Conservation (phyloP, 1,140 invertebrate genomes). For the Bombus polaris region DNA sequence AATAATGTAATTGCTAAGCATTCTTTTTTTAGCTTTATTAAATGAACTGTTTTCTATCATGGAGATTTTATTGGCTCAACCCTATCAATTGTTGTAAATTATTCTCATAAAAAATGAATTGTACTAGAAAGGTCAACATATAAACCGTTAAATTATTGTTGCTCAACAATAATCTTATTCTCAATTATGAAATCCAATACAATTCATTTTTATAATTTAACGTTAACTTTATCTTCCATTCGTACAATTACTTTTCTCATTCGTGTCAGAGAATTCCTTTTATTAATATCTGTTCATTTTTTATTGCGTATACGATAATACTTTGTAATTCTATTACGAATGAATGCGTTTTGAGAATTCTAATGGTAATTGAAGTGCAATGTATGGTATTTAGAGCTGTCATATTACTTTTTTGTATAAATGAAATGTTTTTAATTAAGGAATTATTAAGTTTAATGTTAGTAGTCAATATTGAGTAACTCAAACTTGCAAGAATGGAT, state of each 20-base stretch:
- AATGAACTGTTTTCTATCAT: neutral
- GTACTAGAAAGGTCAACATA: neutral
- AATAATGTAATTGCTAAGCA: neutral
- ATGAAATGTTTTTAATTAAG: conserved; percentile 30
- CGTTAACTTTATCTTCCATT: conserved; percentile 38
- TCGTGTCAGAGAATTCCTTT: conserved; percentile 36
- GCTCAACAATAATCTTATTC: conserved; percentile 21
- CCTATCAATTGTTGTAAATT: conserved; percentile 33
- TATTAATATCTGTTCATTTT: conserved; percentile 46
- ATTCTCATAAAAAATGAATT: conserved; percentile 23
- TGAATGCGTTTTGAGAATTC: conserved; percentile 41
- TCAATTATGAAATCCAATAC: conserved; percentile 27
- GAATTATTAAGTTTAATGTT: conserved; percentile 38
- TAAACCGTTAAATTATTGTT: conserved; percentile 12
- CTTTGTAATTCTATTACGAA: conserved; percentile 55
- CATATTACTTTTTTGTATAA: conserved; percentile 25
- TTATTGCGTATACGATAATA: conserved; percentile 38
- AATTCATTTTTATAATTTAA: conserved; percentile 47
- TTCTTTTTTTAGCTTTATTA: conserved; percentile 6
- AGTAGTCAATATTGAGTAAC: conserved; percentile 40
- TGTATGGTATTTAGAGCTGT: conserved; percentile 25
- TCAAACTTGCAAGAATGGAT: conserved; percentile 21
- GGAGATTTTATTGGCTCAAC: conserved; percentile 15
- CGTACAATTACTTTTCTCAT: conserved; percentile 43
- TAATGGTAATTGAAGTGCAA: conserved; percentile 35